These are phyloP conservation scores for Hetaerina titia DNA, from an alignment of 2,888 invertebrate genomes.

Conservation along the genomic window DNA sequence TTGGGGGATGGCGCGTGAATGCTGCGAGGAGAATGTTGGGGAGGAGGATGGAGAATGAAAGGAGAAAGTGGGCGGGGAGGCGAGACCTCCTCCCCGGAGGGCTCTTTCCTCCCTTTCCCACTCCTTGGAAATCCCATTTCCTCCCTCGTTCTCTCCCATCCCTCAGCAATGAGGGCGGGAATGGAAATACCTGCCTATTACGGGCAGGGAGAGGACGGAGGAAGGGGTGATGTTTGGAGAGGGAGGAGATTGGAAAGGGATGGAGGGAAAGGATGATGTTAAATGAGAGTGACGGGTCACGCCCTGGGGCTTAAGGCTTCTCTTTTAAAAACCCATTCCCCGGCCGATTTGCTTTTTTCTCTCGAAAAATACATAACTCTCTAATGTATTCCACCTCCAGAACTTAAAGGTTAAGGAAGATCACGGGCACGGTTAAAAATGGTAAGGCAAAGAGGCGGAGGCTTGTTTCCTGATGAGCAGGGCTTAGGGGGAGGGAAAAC, in stretches of 20 bases:
- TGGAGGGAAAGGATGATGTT: neutral
- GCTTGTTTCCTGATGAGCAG: constrained; percentile 34
- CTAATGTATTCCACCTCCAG: constrained; percentile 18
- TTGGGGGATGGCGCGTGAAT: neutral
- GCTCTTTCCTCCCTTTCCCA: neutral
- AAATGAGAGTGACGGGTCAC: constrained; percentile 53
- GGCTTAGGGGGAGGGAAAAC: neutral
- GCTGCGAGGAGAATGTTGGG: neutral
- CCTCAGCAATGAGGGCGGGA: neutral
- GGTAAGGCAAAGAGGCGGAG: constrained; percentile 14
- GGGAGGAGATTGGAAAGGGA: neutral
- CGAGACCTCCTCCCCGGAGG: neutral
- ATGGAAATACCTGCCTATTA: neutral
- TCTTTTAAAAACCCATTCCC: constrained; percentile 45
- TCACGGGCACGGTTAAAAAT: neutral
- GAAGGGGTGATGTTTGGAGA: neutral
- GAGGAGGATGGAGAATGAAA: neutral
- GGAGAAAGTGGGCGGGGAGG: neutral
- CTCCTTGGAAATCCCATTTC: constrained; percentile 48
- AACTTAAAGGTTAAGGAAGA: constrained; percentile 29
- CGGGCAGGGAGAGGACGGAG: neutral
- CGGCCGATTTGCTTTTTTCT: constrained; percentile 1
- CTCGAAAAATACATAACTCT: constrained; percentile 16
- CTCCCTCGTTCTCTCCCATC: neutral
- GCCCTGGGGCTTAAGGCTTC: constrained; percentile 45